phyloP scores from a whole-genome alignment of 2,797 vertebrate genomes.

The Sebastes nivosus region DNA sequence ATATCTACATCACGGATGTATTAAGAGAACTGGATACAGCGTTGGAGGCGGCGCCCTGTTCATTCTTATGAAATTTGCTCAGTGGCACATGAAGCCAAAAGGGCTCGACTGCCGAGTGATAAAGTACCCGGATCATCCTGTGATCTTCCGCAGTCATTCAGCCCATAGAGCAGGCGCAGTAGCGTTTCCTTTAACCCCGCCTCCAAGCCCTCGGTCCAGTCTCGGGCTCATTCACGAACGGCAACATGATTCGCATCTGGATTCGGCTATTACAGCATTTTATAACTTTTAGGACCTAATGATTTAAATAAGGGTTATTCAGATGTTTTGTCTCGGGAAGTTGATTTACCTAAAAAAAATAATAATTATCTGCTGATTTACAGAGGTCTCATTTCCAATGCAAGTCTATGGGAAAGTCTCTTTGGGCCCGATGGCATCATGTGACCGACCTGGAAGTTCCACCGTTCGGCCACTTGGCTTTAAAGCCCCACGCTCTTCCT shows the following conservation, averaged over 20 bases:
- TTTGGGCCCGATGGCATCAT: no score
- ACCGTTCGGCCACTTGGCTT: no score
- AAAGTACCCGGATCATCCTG: neutral
- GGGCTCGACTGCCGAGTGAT: no score
- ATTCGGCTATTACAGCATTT: neutral
- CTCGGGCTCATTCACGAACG: neutral
- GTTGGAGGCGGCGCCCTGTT: neutral
- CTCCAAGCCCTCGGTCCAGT: no score
- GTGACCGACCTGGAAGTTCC: no score
- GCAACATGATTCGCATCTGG: neutral
- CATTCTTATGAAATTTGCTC: neutral
- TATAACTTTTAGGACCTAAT: neutral
- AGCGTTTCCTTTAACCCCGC: neutral
- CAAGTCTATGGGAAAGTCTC: no score
- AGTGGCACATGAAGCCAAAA: neutral
- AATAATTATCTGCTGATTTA: no score
- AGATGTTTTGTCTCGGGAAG: neutral
- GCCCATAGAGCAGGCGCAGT: neutral
- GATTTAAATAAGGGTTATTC: neutral
- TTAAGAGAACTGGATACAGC: neutral
- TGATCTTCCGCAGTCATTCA: neutral
- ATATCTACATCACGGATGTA: no score
- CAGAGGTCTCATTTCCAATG: no score
- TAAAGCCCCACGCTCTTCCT: rapidly evolving
- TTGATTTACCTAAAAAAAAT: no score